Conservation (phyloP, 2,113 vertebrate genomes). For the Oryzias curvinotus region DNA sequence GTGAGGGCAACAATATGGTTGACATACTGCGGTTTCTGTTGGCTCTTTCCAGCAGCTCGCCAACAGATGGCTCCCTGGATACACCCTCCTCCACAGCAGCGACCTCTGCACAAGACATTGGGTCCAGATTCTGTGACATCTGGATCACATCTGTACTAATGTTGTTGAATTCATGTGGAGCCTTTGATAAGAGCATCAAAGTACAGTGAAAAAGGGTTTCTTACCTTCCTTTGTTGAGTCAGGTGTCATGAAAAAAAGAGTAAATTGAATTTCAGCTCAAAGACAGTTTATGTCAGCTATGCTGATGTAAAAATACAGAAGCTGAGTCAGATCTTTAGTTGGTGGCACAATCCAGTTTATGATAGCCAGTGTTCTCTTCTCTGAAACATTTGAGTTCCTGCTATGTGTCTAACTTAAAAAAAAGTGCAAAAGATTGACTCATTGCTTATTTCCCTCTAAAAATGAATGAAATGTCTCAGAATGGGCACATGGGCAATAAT, state of each 20-base stretch:
- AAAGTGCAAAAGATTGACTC: too few species aligned
- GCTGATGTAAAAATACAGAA: too few species aligned
- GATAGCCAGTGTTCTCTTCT: too few species aligned
- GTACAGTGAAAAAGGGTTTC: background rate
- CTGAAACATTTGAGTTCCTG: too few species aligned
- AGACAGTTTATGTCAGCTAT: background rate
- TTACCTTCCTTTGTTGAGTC: conserved; percentile 37
- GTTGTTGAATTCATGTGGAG: too few species aligned
- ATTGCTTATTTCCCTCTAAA: too few species aligned
- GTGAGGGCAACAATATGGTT: background rate
- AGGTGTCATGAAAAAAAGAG: conserved; percentile 18
- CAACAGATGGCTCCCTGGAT: conserved; percentile 56
- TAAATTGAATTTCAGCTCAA: background rate
- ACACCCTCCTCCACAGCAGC: conserved; percentile 25
- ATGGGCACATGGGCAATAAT: too few species aligned
- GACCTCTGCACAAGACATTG: conserved; percentile 13
- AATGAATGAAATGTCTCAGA: too few species aligned
- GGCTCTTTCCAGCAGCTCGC: conserved; percentile 65
- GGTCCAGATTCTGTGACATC: background rate
- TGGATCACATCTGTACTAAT: background rate
- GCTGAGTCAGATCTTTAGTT: too few species aligned
- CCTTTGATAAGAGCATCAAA: too few species aligned
- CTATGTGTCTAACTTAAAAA: too few species aligned
- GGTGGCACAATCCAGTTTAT: too few species aligned
- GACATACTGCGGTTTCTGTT: conserved; percentile 56